Conservation (phyloP, 2,888 invertebrate genomes). For the Brachypterus glaber region DNA sequence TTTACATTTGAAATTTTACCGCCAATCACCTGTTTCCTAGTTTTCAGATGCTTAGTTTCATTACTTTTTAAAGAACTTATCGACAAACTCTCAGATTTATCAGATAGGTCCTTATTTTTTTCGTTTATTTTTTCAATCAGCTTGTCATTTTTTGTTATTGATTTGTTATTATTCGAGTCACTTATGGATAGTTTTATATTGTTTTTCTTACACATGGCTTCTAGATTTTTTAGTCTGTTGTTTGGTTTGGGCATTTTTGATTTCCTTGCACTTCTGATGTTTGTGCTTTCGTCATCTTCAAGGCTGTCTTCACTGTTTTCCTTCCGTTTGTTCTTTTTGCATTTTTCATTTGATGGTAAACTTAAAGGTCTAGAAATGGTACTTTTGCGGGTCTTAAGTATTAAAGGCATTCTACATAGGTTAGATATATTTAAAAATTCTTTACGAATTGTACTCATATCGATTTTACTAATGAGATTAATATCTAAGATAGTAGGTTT, state of each 20-base stretch:
- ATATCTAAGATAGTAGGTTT: slow-evolving; percentile 47
- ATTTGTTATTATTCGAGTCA: slow-evolving; percentile 27
- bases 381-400: slow-evolving; percentile 21
- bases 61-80: too few species aligned
- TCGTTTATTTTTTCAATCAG: too few species aligned
- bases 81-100: neutral
- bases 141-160: too few species aligned
- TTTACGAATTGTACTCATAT: slow-evolving; percentile 49
- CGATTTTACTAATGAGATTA: slow-evolving; percentile 43
- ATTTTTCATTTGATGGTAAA: slow-evolving; percentile 21
- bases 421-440: slow-evolving; percentile 43
- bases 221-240: neutral
- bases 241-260: slow-evolving; percentile 12
- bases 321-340: slow-evolving; percentile 19
- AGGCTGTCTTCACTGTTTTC: slow-evolving; percentile 29
- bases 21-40: neutral
- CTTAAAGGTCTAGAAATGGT: slow-evolving; percentile 26
- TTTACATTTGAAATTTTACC: neutral
- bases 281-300: slow-evolving; percentile 30
- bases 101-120: too few species aligned
- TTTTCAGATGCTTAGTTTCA: neutral
- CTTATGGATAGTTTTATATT: slow-evolving; percentile 13
- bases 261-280: slow-evolving; percentile 22
- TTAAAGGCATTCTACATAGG: slow-evolving; percentile 34
- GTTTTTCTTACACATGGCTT: neutral